Percentiles rank a stretch among this genome's conserved stretches.
Conservation (phyloP, 2,888 invertebrate genomes). For the Willowsia nigromaculata region DNA sequence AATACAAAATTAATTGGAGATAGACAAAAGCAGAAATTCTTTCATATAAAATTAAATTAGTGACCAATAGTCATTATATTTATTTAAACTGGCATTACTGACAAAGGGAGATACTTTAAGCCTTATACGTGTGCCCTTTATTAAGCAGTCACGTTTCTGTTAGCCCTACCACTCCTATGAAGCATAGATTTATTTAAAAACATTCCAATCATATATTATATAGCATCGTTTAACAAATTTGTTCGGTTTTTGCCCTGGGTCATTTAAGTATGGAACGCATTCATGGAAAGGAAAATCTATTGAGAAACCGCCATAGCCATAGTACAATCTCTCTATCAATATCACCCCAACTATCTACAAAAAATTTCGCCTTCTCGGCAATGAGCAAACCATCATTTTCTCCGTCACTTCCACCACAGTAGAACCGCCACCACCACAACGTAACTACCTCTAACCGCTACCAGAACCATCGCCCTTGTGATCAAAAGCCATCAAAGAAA, state of each 20-base stretch:
- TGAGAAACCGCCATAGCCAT: slow-evolving; percentile 19
- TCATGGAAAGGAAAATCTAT: slow-evolving; percentile 1
- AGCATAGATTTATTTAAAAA: too few relatives aligned
- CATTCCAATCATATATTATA: too few relatives aligned
- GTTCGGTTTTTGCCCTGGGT: slow-evolving; percentile 28
- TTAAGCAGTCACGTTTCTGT: too few relatives aligned
- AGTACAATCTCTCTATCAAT: slow-evolving; percentile 25
- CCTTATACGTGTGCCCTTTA: too few relatives aligned
- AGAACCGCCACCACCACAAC: slow-evolving; percentile 27
- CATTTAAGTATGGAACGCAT: slow-evolving; percentile 39
- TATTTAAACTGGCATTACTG: too few relatives aligned
- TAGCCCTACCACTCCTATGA: too few relatives aligned
- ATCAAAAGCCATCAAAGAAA: slow-evolving; percentile 66
- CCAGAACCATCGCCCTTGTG: slow-evolving; percentile 50
- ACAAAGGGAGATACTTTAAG: too few relatives aligned
- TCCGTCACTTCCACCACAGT: slow-evolving; percentile 30
- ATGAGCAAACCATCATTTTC: slow-evolving; percentile 48
- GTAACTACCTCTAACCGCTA: slow-evolving; percentile 34
- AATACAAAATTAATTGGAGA: background rate
- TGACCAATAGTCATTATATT: too few relatives aligned
- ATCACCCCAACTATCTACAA: slow-evolving; percentile 54
- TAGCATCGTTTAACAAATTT: background rate
- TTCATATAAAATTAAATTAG: too few relatives aligned
- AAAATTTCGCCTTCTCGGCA: slow-evolving; percentile 26
- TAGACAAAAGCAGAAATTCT: background rate